Evolutionary conservation across 2,113 vertebrate genomes (phyloP).

Genomic region (Nestor notabilis): DNA sequence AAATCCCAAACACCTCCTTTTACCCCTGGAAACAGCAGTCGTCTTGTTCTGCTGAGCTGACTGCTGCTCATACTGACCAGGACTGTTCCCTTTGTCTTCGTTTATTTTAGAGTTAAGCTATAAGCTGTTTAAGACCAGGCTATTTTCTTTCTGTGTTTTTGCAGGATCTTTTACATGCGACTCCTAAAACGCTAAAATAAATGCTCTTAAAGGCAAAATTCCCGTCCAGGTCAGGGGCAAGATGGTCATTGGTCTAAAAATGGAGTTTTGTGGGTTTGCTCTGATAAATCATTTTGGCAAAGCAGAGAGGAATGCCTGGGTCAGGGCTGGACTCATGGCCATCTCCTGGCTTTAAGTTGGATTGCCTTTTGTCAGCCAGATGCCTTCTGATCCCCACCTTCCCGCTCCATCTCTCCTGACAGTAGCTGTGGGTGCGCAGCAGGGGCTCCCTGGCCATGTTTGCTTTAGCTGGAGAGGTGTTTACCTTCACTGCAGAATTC

Average conservation of each 20-base stretch:
- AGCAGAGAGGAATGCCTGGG: neutral
- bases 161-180: neutral
- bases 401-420: neutral
- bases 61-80: neutral
- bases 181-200: neutral
- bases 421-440: conserved; percentile 21
- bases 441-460: conserved; percentile 16
- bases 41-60: conserved; percentile 36
- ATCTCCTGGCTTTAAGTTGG: neutral
- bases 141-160: conserved; percentile 23
- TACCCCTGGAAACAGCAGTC: neutral
- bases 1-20: neutral
- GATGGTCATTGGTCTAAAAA: neutral
- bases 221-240: neutral
- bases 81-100: conserved; percentile 15
- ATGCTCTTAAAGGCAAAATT: conserved; percentile 3
- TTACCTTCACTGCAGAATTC: conserved; percentile 41
- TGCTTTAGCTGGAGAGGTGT: conserved; percentile 54
- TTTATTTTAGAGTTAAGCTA: conserved; percentile 47
- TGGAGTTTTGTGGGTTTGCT: neutral
- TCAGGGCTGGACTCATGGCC: neutral
- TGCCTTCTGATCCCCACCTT: neutral
- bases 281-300: neutral
- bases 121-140: conserved; percentile 10
- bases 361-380: conserved; percentile 1